Base-by-base conservation (phyloP, 2,888 invertebrate species). In the Sympetrum striolatum region DNA sequence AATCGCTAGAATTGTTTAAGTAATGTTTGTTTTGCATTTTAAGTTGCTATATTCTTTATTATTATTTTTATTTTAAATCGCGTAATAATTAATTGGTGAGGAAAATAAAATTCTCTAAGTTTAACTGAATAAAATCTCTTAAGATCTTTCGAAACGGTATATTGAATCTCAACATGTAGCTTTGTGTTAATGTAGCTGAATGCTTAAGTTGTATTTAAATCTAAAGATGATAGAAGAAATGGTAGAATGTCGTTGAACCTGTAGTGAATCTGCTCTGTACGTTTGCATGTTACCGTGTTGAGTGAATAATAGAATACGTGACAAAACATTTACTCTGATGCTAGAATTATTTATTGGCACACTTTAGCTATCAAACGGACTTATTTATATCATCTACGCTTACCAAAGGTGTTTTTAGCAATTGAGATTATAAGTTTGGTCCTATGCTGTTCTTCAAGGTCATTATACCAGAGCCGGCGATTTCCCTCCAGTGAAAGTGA, bases 381-480 rank as follows among this genome's bases (percentile, higher is more conserved):
- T 73, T 73, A 73, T 73, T 73, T 73, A 31, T 31, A 73, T 31
- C 73, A 3, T 73, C 31, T 25, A 14, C 31, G 31, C 73, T 73
- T 25, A 5, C 25, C 73, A 73, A 8, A 73, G 73, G 31, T 15
- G 31, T 73, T 73, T 73, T 73, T 73, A 80, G 86, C 37, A 18
- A 60, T 60, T 58, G 82, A 60, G n/a, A 8, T 86, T 53, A 22
- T 86, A 60, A 64, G 58, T 18, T 64, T 86, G 60, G 15, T n/a
- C 58, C 53, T 86, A 64, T 14, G 10, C 58, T 35, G 31, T 37
- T 64, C 14, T 37, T 86, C 86, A 86, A 86, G 86, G 86, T 86
- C 86, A 86, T 86, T 86, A 60, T 86, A 86, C 86, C 86, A 64
- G 86, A 37, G 58, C 86, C 86, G 86, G 86, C 60, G 39, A 22